Conservation (phyloP, 2,888 invertebrate species). For the Pyrrhosoma nymphula region DNA sequence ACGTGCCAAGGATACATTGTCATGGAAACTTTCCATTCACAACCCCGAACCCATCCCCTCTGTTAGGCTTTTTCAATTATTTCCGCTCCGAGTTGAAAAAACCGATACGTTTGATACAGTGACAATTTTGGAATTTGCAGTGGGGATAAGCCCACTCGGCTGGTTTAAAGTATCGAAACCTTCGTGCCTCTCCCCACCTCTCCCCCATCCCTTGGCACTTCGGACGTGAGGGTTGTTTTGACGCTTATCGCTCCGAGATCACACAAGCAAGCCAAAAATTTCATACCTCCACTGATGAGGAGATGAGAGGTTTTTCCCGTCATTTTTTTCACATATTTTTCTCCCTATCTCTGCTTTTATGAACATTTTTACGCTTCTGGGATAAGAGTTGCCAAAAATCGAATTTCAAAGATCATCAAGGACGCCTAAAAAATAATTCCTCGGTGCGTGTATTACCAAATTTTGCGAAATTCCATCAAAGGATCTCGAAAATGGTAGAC, state of each 20-base stretch:
- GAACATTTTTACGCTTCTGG: neutral
- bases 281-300: neutral
- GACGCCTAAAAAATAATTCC: no score
- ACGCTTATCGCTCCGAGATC: neutral
- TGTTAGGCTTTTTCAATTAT: neutral
- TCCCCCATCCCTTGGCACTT: neutral
- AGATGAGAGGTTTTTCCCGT: neutral
- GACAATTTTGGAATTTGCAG: neutral
- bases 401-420: neutral
- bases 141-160: neutral
- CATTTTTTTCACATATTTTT: neutral
- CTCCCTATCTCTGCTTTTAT: neutral
- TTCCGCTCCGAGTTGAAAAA: neutral
- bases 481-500: neutral
- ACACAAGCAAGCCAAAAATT: neutral
- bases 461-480: neutral
- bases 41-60: neutral
- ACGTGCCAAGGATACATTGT: neutral
- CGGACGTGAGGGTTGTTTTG: slow-evolving; percentile 8
- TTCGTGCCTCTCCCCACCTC: neutral
- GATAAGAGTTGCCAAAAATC: neutral
- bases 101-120: slow-evolving; percentile 9
- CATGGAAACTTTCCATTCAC: neutral
- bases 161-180: neutral
- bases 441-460: neutral